Conservation (phyloP, 2,113 vertebrate genomes). For the Hemiscyllium ocellatum region DNA sequence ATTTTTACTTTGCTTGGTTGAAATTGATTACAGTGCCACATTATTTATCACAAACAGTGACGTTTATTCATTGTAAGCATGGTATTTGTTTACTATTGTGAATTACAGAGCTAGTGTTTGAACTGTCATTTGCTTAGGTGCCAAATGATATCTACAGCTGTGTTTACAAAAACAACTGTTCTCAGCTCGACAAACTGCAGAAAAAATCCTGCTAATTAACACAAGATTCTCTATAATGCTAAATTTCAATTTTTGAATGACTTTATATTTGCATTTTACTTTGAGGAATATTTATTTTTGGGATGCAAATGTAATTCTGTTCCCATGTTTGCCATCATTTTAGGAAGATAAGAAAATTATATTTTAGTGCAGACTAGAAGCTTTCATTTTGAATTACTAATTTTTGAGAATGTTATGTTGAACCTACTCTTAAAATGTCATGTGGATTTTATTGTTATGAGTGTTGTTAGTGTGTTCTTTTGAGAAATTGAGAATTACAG, state of each 20-base stretch:
- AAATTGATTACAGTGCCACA: background rate
- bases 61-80: constrained; percentile 9
- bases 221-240: background rate
- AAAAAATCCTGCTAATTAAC: background rate
- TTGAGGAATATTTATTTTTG: background rate
- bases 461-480: background rate
- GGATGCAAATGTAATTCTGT: background rate
- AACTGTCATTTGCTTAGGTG: constrained; percentile 31
- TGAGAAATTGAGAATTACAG: background rate
- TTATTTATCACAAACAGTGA: constrained; percentile 17
- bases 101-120: constrained; percentile 18
- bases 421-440: background rate
- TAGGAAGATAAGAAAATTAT: background rate
- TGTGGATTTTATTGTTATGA: background rate
- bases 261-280: background rate
- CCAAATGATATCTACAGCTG: constrained; percentile 34
- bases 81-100: constrained; percentile 23
- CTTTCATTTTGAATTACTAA: background rate
- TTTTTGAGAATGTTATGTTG: background rate
- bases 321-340: background rate
- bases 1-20: background rate
- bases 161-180: constrained; percentile 31
- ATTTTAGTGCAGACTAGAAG: background rate
- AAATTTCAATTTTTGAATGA: background rate
- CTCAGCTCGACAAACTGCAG: constrained; percentile 9